Conservation (phyloP, 2,888 invertebrate species). For the Onchidella celtica region DNA sequence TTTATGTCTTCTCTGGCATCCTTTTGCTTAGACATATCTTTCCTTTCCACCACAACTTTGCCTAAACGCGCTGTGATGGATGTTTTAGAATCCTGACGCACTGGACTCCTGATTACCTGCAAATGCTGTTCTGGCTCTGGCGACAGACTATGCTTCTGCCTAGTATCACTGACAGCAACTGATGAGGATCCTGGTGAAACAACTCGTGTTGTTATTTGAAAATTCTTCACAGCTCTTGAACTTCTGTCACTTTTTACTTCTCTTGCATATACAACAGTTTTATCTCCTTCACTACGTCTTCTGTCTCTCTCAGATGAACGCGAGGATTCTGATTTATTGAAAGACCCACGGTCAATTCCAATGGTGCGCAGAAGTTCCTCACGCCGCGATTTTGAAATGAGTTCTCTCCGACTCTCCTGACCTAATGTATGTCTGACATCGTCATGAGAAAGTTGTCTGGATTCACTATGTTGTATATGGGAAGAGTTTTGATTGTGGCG, state of each 20-base stretch:
- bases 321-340: background rate
- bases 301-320: background rate
- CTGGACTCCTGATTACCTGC: background rate
- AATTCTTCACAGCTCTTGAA: conserved; percentile 20
- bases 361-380: conserved; percentile 7
- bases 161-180: background rate
- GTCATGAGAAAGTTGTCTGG: background rate
- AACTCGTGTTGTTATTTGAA: conserved; percentile 36
- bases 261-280: background rate
- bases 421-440: conserved; percentile 31
- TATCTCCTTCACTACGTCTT: conserved; percentile 4
- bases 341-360: background rate
- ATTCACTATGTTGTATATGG: background rate
- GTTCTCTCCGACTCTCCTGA: background rate
- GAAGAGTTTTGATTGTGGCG: background rate
- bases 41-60: conserved; percentile 28
- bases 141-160: conserved; percentile 3
- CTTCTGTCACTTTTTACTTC: conserved; percentile 30
- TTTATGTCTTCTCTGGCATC: background rate
- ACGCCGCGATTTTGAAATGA: conserved; percentile 9
- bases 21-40: background rate
- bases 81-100: background rate
- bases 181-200: background rate
- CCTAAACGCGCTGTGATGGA: conserved; percentile 13
- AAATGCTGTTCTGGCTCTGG: background rate